Conservation (phyloP, 2,888 invertebrate genomes). For the Drosophila nr. perissopoda region DNA sequence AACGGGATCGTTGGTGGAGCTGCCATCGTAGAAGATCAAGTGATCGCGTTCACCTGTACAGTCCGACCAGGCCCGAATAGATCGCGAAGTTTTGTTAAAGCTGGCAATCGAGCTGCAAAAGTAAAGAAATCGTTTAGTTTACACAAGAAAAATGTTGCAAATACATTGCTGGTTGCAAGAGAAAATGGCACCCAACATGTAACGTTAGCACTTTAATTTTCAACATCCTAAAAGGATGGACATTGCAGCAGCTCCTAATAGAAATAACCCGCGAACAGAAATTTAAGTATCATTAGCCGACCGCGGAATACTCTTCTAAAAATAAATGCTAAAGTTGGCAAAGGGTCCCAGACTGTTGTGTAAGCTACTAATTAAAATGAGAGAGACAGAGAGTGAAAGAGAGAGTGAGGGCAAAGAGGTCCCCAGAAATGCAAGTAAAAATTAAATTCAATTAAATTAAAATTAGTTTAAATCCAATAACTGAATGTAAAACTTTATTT, state of each 20-base stretch:
- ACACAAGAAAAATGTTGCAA: background rate
- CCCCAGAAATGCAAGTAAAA: background rate
- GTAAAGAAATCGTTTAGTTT: background rate
- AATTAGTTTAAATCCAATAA: background rate
- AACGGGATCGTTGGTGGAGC: slow-evolving; percentile 92
- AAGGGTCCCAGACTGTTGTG: background rate
- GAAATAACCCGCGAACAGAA: background rate
- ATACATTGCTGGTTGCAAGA: background rate
- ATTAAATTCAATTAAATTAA: too few species aligned
- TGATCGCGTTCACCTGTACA: slow-evolving; percentile 93
- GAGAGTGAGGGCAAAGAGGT: background rate
- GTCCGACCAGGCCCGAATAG: slow-evolving; percentile 91
- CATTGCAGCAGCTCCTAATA: background rate
- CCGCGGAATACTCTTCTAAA: background rate
- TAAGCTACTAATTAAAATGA: too few species aligned
- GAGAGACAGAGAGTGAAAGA: background rate
- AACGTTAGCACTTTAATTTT: background rate
- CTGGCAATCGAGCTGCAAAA: slow-evolving; percentile 85
- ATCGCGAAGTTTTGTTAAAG: slow-evolving; percentile 90
- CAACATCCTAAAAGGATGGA: background rate
- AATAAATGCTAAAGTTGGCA: background rate
- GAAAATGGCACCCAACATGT: background rate
- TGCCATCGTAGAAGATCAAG: slow-evolving; percentile 94
- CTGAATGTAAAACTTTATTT: background rate
- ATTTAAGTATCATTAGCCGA: background rate